Evolutionary conservation across 2,888 invertebrate species (phyloP).

Genomic region (Athalia rosae): DNA sequence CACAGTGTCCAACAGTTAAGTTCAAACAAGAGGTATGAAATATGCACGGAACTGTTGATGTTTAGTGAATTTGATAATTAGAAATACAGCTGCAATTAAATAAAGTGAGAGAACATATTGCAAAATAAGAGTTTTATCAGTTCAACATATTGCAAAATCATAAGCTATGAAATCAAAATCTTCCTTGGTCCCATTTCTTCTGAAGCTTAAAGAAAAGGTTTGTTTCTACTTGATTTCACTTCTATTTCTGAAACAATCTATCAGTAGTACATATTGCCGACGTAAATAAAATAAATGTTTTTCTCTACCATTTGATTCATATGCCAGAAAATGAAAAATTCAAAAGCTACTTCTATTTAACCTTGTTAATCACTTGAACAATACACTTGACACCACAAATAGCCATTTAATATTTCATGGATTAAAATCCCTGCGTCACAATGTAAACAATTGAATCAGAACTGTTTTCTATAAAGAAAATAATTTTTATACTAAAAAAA

Average conservation of each 20-base stretch:
- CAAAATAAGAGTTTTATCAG: too few species aligned
- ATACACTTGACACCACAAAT: conserved; percentile 1
- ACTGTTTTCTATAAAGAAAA: conserved; percentile 61
- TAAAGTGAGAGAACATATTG: neutral
- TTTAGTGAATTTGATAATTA: neutral
- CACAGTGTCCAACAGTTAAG: neutral
- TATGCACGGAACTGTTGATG: conserved; percentile 17
- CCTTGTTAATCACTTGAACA: neutral
- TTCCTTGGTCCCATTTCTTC: neutral
- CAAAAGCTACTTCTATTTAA: neutral
- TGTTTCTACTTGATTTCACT: too few species aligned
- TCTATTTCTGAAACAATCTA: too few species aligned
- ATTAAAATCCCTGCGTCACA: neutral
- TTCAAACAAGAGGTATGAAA: neutral
- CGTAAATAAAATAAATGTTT: too few species aligned
- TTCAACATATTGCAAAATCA: neutral
- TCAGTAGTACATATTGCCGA: too few species aligned
- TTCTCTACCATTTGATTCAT: too few species aligned
- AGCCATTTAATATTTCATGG: neutral
- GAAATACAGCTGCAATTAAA: neutral
- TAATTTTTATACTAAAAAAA: conserved; percentile 58
- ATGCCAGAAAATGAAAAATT: neutral
- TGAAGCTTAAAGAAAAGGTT: too few species aligned
- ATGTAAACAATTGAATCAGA: conserved; percentile 50
- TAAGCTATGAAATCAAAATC: neutral